These are phyloP conservation scores for Vulpes ferrilata DNA, from an alignment of 2,113 vertebrate genomes.

Conservation along the genomic window DNA sequence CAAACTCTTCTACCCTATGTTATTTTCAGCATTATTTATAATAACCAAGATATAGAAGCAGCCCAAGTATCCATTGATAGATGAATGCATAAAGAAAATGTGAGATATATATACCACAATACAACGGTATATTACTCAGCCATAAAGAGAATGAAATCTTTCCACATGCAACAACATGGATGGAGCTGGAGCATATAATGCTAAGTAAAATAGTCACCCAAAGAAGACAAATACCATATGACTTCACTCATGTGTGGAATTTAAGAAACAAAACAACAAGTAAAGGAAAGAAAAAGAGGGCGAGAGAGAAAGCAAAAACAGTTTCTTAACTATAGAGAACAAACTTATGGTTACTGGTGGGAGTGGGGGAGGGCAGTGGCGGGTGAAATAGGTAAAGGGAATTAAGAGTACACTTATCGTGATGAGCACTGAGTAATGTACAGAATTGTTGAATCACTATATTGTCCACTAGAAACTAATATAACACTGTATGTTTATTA, in stretches of 20 bases:
- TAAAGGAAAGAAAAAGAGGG: not conserved
- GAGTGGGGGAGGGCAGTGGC: no score
- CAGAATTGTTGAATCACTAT: not conserved
- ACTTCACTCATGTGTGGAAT: not conserved
- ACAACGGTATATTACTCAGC: no score
- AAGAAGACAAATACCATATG: not conserved
- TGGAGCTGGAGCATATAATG: not conserved
- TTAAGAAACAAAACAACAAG: not conserved
- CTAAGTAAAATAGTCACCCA: not conserved
- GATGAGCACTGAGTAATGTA: not conserved
- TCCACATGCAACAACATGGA: no score
- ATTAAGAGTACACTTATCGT: not conserved
- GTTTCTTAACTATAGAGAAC: not conserved
- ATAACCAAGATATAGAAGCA: no score
- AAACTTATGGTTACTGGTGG: not conserved
- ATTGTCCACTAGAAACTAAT: not conserved
- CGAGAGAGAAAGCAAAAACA: not conserved
- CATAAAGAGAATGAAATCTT: no score
- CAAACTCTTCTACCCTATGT: not conserved
- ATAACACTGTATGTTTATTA: not conserved
- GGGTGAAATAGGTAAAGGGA: not conserved
- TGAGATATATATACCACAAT: no score
- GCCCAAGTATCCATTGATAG: no score
- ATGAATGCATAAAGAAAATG: no score
- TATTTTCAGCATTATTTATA: not conserved